Evolutionary conservation across 2,797 vertebrate species (phyloP).

Genomic region (Hirundo rustica): DNA sequence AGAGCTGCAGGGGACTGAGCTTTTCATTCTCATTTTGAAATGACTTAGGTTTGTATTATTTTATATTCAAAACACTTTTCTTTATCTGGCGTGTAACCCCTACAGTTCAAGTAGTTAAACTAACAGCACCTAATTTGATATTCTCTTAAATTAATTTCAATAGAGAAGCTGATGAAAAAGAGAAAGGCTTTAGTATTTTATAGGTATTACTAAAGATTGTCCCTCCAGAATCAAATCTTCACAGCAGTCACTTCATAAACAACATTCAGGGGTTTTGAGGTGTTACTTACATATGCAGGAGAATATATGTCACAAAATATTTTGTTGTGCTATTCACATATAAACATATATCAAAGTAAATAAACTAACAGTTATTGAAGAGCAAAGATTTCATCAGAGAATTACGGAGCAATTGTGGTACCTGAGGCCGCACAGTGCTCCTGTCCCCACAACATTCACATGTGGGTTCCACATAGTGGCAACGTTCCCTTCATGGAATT

Average conservation of each 20-base stretch:
- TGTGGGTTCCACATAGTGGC: background rate
- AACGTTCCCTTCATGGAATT: background rate
- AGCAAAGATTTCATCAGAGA: background rate
- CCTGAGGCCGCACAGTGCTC: background rate
- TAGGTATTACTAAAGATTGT: background rate
- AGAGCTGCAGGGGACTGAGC: conserved; percentile 43
- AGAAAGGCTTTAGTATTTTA: background rate
- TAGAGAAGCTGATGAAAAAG: background rate
- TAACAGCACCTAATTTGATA: conserved; percentile 46
- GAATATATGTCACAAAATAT: conserved; percentile 23
- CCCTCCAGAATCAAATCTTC: background rate
- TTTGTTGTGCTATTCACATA: background rate
- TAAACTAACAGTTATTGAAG: background rate
- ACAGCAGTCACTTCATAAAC: background rate
- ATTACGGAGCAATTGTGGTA: background rate
- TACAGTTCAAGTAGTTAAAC: conserved; percentile 58
- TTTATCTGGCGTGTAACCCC: conserved; percentile 34
- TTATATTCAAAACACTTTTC: conserved; percentile 46
- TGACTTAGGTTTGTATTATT: conserved; percentile 51
- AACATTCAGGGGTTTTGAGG: background rate
- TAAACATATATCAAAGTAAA: background rate
- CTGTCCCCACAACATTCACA: background rate
- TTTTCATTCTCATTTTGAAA: conserved; percentile 49
- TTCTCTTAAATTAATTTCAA: conserved; percentile 32
- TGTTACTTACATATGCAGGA: background rate